A percentile compares a stretch with the other conserved stretches of the same genome.
Evolutionary conservation across 2,888 invertebrate genomes (phyloP).

Genomic region (Gymnosoma rotundatum): DNA sequence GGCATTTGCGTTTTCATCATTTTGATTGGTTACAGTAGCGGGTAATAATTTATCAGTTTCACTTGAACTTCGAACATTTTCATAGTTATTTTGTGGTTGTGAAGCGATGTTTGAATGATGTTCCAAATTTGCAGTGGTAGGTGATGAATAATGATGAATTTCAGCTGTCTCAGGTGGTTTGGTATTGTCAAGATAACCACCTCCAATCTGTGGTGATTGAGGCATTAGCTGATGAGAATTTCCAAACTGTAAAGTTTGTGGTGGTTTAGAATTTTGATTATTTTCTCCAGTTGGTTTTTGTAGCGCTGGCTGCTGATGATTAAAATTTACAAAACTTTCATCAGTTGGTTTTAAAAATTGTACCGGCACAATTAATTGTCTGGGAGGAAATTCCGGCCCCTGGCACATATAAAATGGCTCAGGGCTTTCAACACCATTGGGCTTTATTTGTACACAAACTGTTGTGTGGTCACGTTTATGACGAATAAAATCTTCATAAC

Average conservation of each 20-base stretch:
- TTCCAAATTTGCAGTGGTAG: background rate
- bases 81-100: background rate
- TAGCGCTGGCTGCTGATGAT: background rate
- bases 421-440: conserved; percentile 11
- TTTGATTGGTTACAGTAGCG: background rate
- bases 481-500: background rate
- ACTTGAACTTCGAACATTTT: background rate
- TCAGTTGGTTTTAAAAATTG: background rate
- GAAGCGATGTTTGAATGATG: background rate
- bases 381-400: conserved; percentile 5
- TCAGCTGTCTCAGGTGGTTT: background rate
- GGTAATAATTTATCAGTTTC: too few relatives aligned
- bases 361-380: background rate
- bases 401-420: conserved; percentile 57
- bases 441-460: conserved; percentile 44
- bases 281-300: background rate
- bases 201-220: background rate
- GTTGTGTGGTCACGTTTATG: conserved; percentile 15
- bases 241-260: conserved; percentile 8
- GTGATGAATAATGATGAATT: background rate
- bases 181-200: background rate
- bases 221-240: background rate
- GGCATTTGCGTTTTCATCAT: background rate
- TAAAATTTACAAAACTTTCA: background rate
- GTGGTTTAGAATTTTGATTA: background rate